Evolutionary conservation across 1,140 invertebrate species (phyloP), one percentile per base, ranked within the genome.

Genomic region (Sinonovacula constricta): DNA sequence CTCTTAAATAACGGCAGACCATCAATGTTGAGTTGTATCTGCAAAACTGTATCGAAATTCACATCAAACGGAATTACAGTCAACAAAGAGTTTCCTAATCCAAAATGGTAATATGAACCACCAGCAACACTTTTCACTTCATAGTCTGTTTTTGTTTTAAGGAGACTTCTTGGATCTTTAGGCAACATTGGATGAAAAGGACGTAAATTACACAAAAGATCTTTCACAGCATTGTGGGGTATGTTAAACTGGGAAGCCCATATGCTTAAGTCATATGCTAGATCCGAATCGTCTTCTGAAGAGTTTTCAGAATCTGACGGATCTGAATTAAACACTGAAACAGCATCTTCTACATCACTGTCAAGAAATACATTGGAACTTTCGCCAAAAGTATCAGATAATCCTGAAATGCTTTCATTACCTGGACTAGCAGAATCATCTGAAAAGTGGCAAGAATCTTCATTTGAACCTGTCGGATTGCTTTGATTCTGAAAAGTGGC

Each of bases 21-120:
- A 71, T 82, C 76, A 70, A 82, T 79, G 65, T 76, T 79, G 24
- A 81, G 31, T 24, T 77, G 80, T n/a, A 74, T 49, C 26, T 54
- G 45, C 49, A 69, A 54, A 69, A 69, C 49, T 69, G 45, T 54
- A 67, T 67, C 63, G 18, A 54, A 70, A 70, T 70, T 56, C 33
- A 22, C 68, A 70, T 70, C 33, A n/a, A 53, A 56, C 33, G n/a
- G 54, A 56, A 57, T 57, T 33, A 28, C 53, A 70, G 53, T 70
- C 54, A 70, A 57, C 26, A 70, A 56, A 36, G 68, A 57, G 53
- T 70, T 70, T 65, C 39, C 4, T 30, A 76, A 49, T 68, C 75
- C 75, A 69, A 78, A 78, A 78, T 78, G 56, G 31, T 60, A 69
- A 78, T 69, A 78, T 33, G 34, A 39, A 31, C 77, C 68, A 36